phyloP scores from a whole-genome alignment of 2,113 vertebrate genomes.

The Poeciliopsis occidentalis region DNA sequence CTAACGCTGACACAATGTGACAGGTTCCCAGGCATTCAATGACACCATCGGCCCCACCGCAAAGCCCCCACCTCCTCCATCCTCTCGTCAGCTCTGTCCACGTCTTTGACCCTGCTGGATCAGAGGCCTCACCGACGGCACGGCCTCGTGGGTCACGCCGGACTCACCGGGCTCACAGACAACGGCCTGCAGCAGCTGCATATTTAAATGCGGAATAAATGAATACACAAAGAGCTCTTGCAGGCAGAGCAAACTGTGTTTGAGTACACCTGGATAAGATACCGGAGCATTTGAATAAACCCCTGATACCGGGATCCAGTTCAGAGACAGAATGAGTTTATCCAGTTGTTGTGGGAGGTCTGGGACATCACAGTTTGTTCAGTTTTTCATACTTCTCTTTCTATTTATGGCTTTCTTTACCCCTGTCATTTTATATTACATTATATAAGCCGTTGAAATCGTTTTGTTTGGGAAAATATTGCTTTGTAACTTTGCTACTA shows the following conservation, averaged over 20 bases:
- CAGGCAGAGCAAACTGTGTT: conserved; percentile 43
- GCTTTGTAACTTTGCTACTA: too few species aligned
- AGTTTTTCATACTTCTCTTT: too few species aligned
- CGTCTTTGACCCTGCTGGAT: conserved; percentile 71
- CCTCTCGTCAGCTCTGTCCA: conserved; percentile 55
- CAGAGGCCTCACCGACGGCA: conserved; percentile 61
- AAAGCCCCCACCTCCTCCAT: conserved; percentile 12
- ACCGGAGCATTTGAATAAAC: too few species aligned
- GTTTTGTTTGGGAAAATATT: too few species aligned
- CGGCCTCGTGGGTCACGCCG: conserved; percentile 40
- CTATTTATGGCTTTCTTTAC: too few species aligned
- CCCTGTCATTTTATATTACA: too few species aligned
- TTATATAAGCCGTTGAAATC: too few species aligned
- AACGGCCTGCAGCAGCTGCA: conserved; percentile 41
- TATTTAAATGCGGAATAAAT: conserved; percentile 71
- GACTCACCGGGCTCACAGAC: conserved; percentile 38
- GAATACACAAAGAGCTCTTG: conserved; percentile 60
- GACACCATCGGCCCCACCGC: conserved; percentile 65
- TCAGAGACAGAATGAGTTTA: conserved; percentile 1
- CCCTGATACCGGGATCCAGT: conserved; percentile 35
- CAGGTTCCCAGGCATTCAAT: conserved; percentile 79
- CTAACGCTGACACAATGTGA: conserved; percentile 78
- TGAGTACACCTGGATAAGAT: conserved; percentile 62
- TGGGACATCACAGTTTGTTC: too few species aligned
- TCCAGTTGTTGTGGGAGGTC: too few species aligned